Conservation (phyloP, 2,888 invertebrate genomes). For the Drepanosiphum platanoidis region DNA sequence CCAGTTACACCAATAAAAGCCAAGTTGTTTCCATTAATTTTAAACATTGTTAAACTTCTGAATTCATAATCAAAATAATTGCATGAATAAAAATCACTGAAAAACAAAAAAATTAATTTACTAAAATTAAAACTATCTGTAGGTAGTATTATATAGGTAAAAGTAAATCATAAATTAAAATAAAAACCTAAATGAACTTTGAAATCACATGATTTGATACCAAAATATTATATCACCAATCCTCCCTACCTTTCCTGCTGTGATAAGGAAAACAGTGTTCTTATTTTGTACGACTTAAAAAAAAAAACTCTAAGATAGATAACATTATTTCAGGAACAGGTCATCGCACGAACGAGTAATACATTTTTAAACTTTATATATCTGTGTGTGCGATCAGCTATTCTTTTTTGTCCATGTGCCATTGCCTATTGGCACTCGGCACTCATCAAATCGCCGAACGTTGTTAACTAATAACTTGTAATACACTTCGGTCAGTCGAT, state of each 20-base stretch:
- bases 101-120: not conserved
- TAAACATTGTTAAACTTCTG: constrained; percentile 30
- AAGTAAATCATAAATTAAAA: not conserved
- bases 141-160: not conserved
- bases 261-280: not conserved
- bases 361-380: no score
- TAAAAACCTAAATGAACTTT: constrained; percentile 30
- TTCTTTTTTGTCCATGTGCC: no score
- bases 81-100: not conserved
- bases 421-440: no score
- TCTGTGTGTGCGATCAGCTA: no score
- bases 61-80: constrained; percentile 17
- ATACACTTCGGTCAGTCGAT: no score
- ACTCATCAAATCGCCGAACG: no score
- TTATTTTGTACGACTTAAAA: not conserved
- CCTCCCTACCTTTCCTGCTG: not conserved
- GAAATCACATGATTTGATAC: constrained; percentile 42
- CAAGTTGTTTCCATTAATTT: constrained; percentile 52
- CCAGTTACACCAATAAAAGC: constrained; percentile 64
- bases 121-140: not conserved
- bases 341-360: no score
- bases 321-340: no score
- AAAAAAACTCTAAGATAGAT: no score
- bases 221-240: not conserved
- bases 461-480: no score